Evolutionary conservation across 2,888 invertebrate genomes (phyloP).

Genomic region (Isoperla grammatica): DNA sequence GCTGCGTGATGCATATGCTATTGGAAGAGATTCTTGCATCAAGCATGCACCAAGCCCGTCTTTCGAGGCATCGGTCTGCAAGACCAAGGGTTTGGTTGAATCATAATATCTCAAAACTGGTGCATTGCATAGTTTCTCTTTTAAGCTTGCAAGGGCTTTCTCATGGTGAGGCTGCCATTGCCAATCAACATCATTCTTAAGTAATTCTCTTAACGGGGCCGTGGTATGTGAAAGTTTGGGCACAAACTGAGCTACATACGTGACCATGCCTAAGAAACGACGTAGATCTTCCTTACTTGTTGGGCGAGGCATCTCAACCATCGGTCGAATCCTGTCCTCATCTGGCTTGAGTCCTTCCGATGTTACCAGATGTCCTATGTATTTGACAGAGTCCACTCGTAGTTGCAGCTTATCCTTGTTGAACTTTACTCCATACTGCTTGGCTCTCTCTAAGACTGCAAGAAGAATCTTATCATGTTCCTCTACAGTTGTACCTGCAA

Average conservation of each 20-base stretch:
- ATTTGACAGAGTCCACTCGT: constrained; percentile 10
- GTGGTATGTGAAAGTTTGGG: constrained; percentile 33
- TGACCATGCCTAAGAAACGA: constrained; percentile 36
- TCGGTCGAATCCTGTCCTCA: neutral
- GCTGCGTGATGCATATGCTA: constrained; percentile 8
- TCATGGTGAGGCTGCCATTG: constrained; percentile 21
- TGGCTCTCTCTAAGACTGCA: constrained; percentile 17
- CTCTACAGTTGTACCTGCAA: constrained; percentile 13
- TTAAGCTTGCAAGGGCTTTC: neutral
- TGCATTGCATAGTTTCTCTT: no score
- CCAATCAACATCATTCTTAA: constrained; percentile 22
- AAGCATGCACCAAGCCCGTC: constrained; percentile 12
- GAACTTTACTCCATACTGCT: constrained; percentile 14
- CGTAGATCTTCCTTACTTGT: constrained; percentile 34
- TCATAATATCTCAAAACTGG: no score
- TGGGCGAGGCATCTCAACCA: constrained; percentile 25
- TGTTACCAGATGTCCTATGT: constrained; percentile 15
- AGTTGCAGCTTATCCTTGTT: constrained; percentile 17
- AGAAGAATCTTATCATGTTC: constrained; percentile 19
- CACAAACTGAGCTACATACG: constrained; percentile 35
- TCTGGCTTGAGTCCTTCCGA: constrained; percentile 1
- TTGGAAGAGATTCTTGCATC: neutral
- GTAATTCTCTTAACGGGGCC: constrained; percentile 30
- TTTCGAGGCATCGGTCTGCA: neutral
- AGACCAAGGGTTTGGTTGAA: no score